Evolutionary conservation across 2,888 invertebrate species (phyloP), one percentile per base, ranked within the genome.

Genomic region (Lithophane socia): DNA sequence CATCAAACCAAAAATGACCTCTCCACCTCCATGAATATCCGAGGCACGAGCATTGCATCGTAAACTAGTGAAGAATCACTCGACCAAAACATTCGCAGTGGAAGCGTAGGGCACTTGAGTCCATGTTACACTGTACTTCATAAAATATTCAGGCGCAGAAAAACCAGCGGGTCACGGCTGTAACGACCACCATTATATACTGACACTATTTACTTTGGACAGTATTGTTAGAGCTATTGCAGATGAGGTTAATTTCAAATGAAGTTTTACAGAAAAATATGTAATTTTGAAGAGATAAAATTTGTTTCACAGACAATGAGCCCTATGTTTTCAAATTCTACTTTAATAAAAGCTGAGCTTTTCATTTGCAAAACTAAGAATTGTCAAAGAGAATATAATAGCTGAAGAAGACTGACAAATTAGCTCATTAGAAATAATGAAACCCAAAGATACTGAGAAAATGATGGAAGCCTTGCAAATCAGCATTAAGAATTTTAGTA

Each of bases 81-180:
- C 86, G 73, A 83, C 86, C 77, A 74, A 79, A 87, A 87, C 85
- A 86, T 87, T 86, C 75, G 76, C 76, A 74, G 84, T 77, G 64
- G 76, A 66, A 75, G 61, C 75, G 52, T 52, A 85, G 83, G 66
- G 77, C 83, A 63, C 87, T 87, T 61, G 70, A 80, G 71, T 77
- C 72, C 68, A 80, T 73, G 88, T 83, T 86, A 86, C 78, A 79
- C 75, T 80, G 79, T 68, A 75, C 81, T 87, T 89, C 88, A 89
- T 91, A 87, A 90, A 90, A 91, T 91, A 91, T 91, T 90, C 90
- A 89, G 86, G 77, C 74, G 86, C 83, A 82, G 82, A 89, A 91
- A 88, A 89, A 85, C 75, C 86, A 86, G 84, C 75, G 79, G 86
- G 89, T 87, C 87, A 86, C 69, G 86, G 87, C 79, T 84, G 61